Evolutionary conservation across 2,888 invertebrate species (phyloP).

Genomic region (Poecilus cupreus): DNA sequence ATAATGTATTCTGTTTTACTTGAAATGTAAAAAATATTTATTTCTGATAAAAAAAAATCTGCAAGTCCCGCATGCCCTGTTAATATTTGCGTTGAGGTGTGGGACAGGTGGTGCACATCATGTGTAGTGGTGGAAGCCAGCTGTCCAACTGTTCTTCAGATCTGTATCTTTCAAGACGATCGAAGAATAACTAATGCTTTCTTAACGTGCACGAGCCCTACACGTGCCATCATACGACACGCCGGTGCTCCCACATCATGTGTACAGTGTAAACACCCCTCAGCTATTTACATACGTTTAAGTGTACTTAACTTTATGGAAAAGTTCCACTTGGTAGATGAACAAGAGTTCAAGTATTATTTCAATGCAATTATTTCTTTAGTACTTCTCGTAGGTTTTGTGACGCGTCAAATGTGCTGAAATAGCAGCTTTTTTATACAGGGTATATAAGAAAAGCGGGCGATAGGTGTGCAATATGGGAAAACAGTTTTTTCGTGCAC

Average conservation of each 20-base stretch:
- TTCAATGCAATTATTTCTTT: too few relatives aligned
- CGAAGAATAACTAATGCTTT: slow-evolving; percentile 35
- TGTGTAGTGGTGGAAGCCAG: neutral
- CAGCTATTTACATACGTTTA: neutral
- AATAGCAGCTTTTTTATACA: too few relatives aligned
- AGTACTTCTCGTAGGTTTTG: too few relatives aligned
- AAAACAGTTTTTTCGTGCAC: too few relatives aligned
- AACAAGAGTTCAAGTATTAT: too few relatives aligned
- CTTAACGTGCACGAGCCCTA: slow-evolving; percentile 14
- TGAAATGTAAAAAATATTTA: neutral
- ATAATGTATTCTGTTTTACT: too few relatives aligned
- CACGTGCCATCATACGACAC: neutral
- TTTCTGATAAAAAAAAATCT: slow-evolving; percentile 8
- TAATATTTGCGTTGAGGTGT: neutral
- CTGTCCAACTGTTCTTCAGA: neutral
- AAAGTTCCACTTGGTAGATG: neutral
- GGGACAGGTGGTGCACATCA: slow-evolving; percentile 4
- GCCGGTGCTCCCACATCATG: neutral
- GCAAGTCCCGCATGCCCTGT: neutral
- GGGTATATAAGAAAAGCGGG: too few relatives aligned
- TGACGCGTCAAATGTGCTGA: too few relatives aligned
- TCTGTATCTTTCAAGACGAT: slow-evolving; percentile 28
- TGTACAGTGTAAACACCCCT: neutral
- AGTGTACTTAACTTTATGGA: neutral
- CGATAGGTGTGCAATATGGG: too few relatives aligned